Base-by-base conservation (phyloP, 92 coral and sea anemone genomes). In the Paramuricea clavata region DNA sequence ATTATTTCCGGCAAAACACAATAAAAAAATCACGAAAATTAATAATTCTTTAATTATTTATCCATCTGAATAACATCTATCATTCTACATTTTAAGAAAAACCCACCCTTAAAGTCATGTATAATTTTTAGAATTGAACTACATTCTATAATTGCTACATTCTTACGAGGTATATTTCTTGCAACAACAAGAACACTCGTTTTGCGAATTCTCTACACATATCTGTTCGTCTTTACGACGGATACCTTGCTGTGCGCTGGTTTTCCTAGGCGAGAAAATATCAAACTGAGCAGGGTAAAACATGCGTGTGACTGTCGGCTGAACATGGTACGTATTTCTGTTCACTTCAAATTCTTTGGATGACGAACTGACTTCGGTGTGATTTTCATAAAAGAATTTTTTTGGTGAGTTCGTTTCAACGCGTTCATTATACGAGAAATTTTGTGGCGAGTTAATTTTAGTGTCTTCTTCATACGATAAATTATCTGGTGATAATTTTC, bases 231-330 rank as follows among this genome's bases (percentile, higher is more conserved):
- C 21, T 23, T 13, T 54, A 5, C 62, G 62, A 21, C n/a, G 39
- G 39, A 5, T 26, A 36, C 28, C 22, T 28, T 76, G 42, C 1
- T 76, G 43, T 9, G 43, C 34, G 22, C 19, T 26, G 28, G 47
- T 26, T 1, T 60, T 56, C 23, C 26, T n/a, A 6, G 62, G 25
- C 19, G 67, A 49, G 23, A 49, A 41, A 13, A 76, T 56, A 23
- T 76, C 82, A 76, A 76, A 76, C 25, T 50, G 31, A 26, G 61
- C 49, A 33, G 82, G 67, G 52, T 50, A 76, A 28, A 49, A 50
- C 69, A 49, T 54, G 17, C 17, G 64, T 17, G 67, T 22, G 10
- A 44, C n/a, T 9, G 57, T 31, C 1, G 82, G 67, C 22, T 21
- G 43, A 2, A 19, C 12, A 28, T 5, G 43, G 28, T 52, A 52